Percentiles rank a stretch among this genome's conserved stretches.
phyloP scores from a whole-genome alignment of 2,113 vertebrate genomes.

The Hydrolagus affinis region DNA sequence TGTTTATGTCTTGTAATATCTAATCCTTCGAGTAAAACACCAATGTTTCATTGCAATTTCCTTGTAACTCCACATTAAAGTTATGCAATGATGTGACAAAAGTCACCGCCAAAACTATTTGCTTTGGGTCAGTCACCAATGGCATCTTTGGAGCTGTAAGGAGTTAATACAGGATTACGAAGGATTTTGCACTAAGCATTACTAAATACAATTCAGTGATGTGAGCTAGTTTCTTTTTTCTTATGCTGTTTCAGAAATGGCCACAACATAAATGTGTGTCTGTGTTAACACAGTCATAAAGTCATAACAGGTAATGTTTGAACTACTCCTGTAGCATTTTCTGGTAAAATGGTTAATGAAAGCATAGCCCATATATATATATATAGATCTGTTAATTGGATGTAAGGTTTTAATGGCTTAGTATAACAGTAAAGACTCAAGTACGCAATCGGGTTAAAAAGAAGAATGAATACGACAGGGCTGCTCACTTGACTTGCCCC shows the following conservation, averaged over 20 bases:
- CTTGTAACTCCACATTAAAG: background rate
- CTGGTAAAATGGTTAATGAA: background rate
- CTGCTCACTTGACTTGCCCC: background rate
- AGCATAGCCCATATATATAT: slow-evolving; percentile 24
- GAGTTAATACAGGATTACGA: slow-evolving; percentile 57
- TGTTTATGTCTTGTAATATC: no score
- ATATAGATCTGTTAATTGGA: slow-evolving; percentile 38
- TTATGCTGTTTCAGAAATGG: background rate
- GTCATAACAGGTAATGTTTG: background rate
- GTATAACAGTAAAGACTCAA: slow-evolving; percentile 5
- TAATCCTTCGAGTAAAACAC: background rate
- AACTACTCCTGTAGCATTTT: background rate
- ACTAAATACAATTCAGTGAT: slow-evolving; percentile 40
- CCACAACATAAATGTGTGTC: background rate
- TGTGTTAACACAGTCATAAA: no score
- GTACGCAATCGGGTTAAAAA: background rate
- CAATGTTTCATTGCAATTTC: background rate
- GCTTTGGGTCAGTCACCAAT: slow-evolving; percentile 44
- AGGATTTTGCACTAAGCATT: slow-evolving; percentile 54
- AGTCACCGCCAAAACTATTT: slow-evolving; percentile 42
- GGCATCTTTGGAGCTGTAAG: slow-evolving; percentile 50
- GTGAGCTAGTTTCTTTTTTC: slow-evolving; percentile 20
- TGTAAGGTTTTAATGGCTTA: slow-evolving; percentile 38
- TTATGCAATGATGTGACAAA: slow-evolving; percentile 38
- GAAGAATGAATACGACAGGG: background rate